Percentiles rank a stretch among this genome's conserved stretches.
phyloP scores from a whole-genome alignment of 2,113 vertebrate genomes.

The Delphinapterus leucas region DNA sequence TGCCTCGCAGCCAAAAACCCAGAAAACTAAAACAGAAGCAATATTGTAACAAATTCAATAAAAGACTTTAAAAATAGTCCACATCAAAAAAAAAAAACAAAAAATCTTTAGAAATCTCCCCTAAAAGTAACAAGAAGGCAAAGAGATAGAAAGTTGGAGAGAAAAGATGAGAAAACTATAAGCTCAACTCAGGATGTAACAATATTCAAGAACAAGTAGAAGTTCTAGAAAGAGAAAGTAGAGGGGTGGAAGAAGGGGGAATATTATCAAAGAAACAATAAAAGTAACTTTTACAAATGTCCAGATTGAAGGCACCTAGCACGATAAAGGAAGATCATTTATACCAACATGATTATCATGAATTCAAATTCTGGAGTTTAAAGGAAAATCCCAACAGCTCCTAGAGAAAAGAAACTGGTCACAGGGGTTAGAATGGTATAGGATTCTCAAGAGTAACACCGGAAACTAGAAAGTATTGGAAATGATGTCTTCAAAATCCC shows the following conservation, averaged over 20 bases:
- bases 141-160: neutral
- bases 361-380: neutral
- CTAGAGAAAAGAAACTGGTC: neutral
- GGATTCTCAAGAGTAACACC: neutral
- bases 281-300: neutral
- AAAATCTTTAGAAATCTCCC: neutral
- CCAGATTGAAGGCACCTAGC: neutral
- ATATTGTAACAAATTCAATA: no score
- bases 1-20: no score
- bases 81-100: no score
- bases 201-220: neutral
- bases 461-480: neutral
- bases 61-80: no score
- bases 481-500: neutral
- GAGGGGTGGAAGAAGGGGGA: accelerated
- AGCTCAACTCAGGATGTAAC: neutral
- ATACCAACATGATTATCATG: neutral
- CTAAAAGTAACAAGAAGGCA: neutral
- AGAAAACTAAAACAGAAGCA: no score
- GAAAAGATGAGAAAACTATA: neutral
- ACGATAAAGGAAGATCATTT: neutral
- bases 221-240: neutral
- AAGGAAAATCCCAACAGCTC: neutral
- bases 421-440: neutral
- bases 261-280: neutral